Conservation (phyloP, 2,113 vertebrate genomes). For the Phoenicopterus ruber region DNA sequence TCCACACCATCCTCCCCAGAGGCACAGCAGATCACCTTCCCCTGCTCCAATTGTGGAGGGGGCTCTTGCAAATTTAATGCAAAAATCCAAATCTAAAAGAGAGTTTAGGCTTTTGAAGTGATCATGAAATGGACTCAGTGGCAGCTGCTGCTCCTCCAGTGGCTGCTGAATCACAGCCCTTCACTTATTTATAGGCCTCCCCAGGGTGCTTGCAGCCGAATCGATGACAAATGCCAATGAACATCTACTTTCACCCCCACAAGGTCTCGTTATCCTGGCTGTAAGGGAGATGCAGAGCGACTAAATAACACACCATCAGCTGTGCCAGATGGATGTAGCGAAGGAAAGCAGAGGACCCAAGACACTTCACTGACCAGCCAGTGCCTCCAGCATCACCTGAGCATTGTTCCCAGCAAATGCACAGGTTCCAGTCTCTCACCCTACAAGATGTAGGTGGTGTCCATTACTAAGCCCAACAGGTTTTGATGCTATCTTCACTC, state of each 20-base stretch:
- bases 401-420: neutral
- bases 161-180: constrained; percentile 36
- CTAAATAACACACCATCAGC: neutral
- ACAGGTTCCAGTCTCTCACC: neutral
- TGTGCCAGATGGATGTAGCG: neutral
- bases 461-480: neutral
- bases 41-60: neutral
- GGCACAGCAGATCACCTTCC: neutral
- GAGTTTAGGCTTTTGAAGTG: neutral
- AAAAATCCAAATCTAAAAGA: neutral
- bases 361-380: neutral
- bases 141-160: neutral
- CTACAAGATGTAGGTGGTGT: neutral
- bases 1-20: neutral
- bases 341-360: neutral
- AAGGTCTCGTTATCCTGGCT: constrained; percentile 13
- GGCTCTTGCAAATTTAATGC: neutral
- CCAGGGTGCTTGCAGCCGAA: neutral
- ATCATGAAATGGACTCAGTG: neutral
- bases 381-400: neutral
- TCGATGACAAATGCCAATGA: neutral
- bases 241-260: neutral
- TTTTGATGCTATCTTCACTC: neutral
- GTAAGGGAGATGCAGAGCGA: neutral
- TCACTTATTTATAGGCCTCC: constrained; percentile 26